Percentiles rank a stretch among this genome's conserved stretches.
These are phyloP conservation scores for Miltochrista miniata DNA, from an alignment of 2,888 invertebrate genomes.

Conservation along the genomic window DNA sequence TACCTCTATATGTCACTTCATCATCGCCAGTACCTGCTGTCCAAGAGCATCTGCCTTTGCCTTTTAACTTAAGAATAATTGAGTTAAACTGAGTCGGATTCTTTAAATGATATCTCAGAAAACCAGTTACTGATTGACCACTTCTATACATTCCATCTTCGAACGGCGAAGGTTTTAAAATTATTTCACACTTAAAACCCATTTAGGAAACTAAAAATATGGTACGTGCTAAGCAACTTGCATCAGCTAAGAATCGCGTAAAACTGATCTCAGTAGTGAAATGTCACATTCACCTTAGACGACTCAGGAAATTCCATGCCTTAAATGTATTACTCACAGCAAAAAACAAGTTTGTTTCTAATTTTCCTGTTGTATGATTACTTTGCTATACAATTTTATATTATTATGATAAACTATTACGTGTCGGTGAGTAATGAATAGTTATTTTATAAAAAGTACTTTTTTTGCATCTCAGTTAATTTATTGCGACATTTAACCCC, in stretches of 20 bases:
- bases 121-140: constrained; percentile 1
- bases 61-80: not conserved
- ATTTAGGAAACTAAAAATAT: not conserved
- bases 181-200: constrained; percentile 2
- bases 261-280: not conserved
- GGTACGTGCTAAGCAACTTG: not conserved
- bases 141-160: constrained; percentile 2
- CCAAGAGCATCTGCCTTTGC: constrained; percentile 3
- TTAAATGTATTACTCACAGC: too few relatives aligned
- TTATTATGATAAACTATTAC: too few relatives aligned
- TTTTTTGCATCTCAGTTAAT: too few relatives aligned
- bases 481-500: too few relatives aligned
- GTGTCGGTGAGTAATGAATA: too few relatives aligned
- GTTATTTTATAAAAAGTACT: too few relatives aligned
- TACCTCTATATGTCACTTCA: not conserved
- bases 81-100: not conserved
- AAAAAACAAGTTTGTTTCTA: not conserved
- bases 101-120: not conserved
- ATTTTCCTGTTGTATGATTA: not conserved
- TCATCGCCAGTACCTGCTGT: not conserved
- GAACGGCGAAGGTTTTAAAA: not conserved
- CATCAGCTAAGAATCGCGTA: not conserved
- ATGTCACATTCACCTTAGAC: not conserved
- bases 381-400: not conserved
- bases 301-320: too few relatives aligned